Percentiles rank a stretch among this genome's conserved stretches.
These are phyloP conservation scores for Lochmaea crataegi DNA, from an alignment of 2,888 invertebrate species.

Conservation along the genomic window DNA sequence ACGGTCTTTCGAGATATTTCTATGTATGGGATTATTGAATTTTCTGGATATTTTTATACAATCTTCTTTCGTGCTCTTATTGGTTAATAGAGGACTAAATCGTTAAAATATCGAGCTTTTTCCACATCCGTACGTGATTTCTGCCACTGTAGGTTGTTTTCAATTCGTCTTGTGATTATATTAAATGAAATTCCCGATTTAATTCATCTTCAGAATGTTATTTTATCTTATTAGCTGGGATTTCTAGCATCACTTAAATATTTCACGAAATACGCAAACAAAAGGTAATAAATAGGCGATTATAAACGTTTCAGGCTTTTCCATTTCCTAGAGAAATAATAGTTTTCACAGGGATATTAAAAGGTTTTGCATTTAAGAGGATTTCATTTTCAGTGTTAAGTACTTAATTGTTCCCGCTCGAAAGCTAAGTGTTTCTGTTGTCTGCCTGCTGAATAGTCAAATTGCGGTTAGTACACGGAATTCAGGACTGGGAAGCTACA, in stretches of 20 bases:
- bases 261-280: not conserved
- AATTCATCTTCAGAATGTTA: not conserved
- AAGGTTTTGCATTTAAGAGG: conserved; percentile 30
- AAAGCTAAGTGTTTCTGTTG: conserved; percentile 34
- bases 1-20: too few species aligned
- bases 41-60: too few species aligned
- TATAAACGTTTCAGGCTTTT: not conserved
- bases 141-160: too few species aligned
- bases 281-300: conserved; percentile 9
- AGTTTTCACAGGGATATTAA: conserved; percentile 25
- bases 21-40: too few species aligned
- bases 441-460: conserved; percentile 35
- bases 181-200: not conserved
- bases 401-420: conserved; percentile 32
- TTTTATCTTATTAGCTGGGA: not conserved
- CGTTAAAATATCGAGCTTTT: too few species aligned
- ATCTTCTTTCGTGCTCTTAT: too few species aligned
- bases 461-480: conserved; percentile 29
- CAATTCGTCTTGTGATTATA: too few species aligned
- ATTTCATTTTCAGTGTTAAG: conserved; percentile 31
- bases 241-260: not conserved
- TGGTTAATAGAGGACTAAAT: too few species aligned
- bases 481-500: conserved; percentile 28
- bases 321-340: conserved; percentile 18
- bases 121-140: too few species aligned